phyloP scores from a whole-genome alignment of 2,888 invertebrate genomes.

The Gnatocerus cornutus region DNA sequence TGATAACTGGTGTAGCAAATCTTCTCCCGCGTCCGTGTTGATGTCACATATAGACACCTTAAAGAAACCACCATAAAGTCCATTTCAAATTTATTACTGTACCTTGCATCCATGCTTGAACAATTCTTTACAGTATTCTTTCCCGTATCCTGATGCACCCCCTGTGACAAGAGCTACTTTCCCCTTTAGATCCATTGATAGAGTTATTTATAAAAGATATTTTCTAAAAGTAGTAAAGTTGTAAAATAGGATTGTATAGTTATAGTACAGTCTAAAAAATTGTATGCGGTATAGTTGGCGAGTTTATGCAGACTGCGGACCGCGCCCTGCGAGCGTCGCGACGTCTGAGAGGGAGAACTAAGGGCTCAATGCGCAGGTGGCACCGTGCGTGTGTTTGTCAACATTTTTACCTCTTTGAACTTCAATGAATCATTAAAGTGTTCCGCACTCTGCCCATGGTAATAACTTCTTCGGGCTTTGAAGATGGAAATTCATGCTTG shows the following conservation, averaged over 20 bases:
- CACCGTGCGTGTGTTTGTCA: slow-evolving; percentile 22
- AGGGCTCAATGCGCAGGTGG: slow-evolving; percentile 46
- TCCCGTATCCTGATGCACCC: slow-evolving; percentile 82
- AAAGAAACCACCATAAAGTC: slow-evolving; percentile 49
- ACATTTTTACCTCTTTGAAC: slow-evolving; percentile 24
- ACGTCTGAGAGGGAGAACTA: slow-evolving; percentile 50
- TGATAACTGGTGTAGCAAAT: slow-evolving; percentile 77
- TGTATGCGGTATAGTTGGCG: slow-evolving; percentile 19
- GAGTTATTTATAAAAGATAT: slow-evolving; percentile 26
- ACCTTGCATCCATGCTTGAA: slow-evolving; percentile 84
- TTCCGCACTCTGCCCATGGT: slow-evolving; percentile 21
- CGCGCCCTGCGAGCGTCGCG: slow-evolving; percentile 58
- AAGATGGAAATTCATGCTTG: not conserved
- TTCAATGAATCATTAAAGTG: slow-evolving; percentile 45
- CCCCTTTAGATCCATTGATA: slow-evolving; percentile 80
- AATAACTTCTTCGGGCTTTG: not conserved
- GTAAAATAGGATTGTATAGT: slow-evolving; percentile 8
- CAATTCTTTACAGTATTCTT: slow-evolving; percentile 82
- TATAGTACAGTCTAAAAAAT: slow-evolving; percentile 6
- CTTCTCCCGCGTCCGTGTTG: slow-evolving; percentile 81
- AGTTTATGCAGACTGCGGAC: slow-evolving; percentile 47
- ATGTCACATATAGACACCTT: slow-evolving; percentile 85
- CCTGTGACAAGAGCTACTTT: slow-evolving; percentile 84
- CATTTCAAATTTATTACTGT: slow-evolving; percentile 45
- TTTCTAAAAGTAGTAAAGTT: slow-evolving; percentile 36